These are phyloP conservation scores for Drosophila kanekoi DNA, from an alignment of 2,888 invertebrate species.

Conservation along the genomic window DNA sequence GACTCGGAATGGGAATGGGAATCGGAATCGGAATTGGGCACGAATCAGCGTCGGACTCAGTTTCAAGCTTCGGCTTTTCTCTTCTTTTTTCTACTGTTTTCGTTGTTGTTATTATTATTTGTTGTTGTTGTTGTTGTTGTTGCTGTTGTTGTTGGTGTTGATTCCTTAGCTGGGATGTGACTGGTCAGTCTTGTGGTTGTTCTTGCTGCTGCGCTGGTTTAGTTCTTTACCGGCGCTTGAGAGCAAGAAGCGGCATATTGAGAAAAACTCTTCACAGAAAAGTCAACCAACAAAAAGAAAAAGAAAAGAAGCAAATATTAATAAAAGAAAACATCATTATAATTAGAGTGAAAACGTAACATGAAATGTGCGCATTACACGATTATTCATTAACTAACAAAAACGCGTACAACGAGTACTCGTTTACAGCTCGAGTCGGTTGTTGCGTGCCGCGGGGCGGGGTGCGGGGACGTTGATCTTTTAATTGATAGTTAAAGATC, in stretches of 20 bases:
- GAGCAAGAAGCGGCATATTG: slow-evolving; percentile 39
- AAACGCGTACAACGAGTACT: neutral
- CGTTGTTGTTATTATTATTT: slow-evolving; percentile 11
- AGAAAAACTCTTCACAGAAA: slow-evolving; percentile 4
- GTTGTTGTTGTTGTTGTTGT: slow-evolving; percentile 14
- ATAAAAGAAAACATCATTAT: slow-evolving; percentile 6
- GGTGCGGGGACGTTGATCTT: slow-evolving; percentile 36
- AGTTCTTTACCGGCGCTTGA: slow-evolving; percentile 74
- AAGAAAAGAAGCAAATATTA: slow-evolving; percentile 3
- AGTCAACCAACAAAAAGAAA: slow-evolving; percentile 19
- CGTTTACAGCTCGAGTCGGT: slow-evolving; percentile 15
- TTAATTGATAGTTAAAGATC: slow-evolving; percentile 41
- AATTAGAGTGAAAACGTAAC: slow-evolving; percentile 45
- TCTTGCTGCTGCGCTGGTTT: slow-evolving; percentile 62
- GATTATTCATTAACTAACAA: slow-evolving; percentile 28
- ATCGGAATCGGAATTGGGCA: slow-evolving; percentile 30
- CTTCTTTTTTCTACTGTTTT: slow-evolving; percentile 1
- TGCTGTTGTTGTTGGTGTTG: slow-evolving; percentile 12
- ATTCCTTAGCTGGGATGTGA: slow-evolving; percentile 39
- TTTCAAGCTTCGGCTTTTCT: slow-evolving; percentile 28
- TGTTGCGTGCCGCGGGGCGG: slow-evolving; percentile 3
- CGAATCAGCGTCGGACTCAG: slow-evolving; percentile 31
- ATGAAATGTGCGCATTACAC: slow-evolving; percentile 68
- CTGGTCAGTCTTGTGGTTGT: slow-evolving; percentile 63
- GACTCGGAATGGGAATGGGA: slow-evolving; percentile 35